Percentiles rank a stretch among this genome's conserved stretches.
Evolutionary conservation across 2,113 vertebrate genomes (phyloP).

Genomic region (Solea solea): DNA sequence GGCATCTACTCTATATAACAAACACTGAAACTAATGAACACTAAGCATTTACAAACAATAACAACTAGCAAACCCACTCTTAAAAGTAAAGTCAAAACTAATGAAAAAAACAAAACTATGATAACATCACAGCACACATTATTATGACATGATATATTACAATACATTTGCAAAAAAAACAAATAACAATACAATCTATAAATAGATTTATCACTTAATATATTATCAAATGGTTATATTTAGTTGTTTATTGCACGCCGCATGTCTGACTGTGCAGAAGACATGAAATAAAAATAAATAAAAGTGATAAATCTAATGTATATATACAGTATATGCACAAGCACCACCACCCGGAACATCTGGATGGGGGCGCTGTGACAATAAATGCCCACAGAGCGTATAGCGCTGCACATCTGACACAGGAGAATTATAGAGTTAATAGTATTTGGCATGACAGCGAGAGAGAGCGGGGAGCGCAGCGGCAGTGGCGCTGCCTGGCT

Average conservation of each 20-base stretch:
- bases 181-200: too few species aligned
- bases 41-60: too few species aligned
- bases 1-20: too few species aligned
- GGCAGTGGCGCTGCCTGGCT: conserved; percentile 36
- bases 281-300: not conserved
- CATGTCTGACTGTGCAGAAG: not conserved
- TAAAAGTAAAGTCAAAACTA: too few species aligned
- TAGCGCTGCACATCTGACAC: conserved; percentile 74
- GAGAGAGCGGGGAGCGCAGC: conserved; percentile 63
- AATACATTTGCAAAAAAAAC: too few species aligned
- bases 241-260: not conserved
- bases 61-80: too few species aligned
- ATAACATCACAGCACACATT: too few species aligned
- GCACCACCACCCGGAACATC: conserved; percentile 48
- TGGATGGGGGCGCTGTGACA: conserved; percentile 78
- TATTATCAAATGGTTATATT: conserved; percentile 5
- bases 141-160: too few species aligned
- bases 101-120: too few species aligned
- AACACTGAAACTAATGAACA: too few species aligned
- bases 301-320: not conserved
- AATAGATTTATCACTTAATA: not conserved
- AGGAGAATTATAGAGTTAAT: conserved; percentile 76
- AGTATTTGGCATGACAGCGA: conserved; percentile 71
- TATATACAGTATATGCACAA: not conserved
- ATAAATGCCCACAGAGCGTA: conserved; percentile 66